Evolutionary conservation across 92 coral and sea anemone species (phyloP).

Genomic region (Actinernus sp.): DNA sequence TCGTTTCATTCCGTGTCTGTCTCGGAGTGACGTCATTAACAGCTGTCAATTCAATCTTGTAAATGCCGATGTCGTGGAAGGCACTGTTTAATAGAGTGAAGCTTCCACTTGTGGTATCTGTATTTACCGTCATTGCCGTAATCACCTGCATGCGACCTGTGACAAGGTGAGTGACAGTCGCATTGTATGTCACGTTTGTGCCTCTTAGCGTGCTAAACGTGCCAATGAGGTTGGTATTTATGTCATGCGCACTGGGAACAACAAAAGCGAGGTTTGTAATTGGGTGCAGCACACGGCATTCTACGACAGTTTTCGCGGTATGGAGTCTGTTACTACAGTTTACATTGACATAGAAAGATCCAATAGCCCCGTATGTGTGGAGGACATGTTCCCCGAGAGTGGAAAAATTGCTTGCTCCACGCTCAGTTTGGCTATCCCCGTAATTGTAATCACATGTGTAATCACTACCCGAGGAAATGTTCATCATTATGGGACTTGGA

Average conservation of each 20-base stretch:
- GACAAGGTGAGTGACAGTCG: conserved; percentile 39
- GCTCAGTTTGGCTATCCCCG: conserved; percentile 52
- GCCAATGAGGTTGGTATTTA: conserved; percentile 29
- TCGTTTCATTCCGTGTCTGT: conserved; percentile 9
- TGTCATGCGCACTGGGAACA: conserved; percentile 55
- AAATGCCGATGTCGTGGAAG: conserved; percentile 51
- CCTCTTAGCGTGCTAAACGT: conserved; percentile 45
- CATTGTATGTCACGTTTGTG: conserved; percentile 62
- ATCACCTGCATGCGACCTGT: not conserved
- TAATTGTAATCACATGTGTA: conserved; percentile 83
- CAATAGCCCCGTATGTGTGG: conserved; percentile 43
- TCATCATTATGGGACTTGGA: conserved; percentile 60
- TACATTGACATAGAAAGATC: conserved; percentile 38
- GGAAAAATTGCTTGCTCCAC: conserved; percentile 35
- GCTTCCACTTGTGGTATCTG: conserved; percentile 31
- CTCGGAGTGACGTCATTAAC: conserved; percentile 64
- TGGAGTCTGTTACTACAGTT: conserved; percentile 83
- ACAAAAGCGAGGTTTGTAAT: conserved; percentile 35
- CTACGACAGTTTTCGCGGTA: conserved; percentile 20
- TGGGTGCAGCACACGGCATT: conserved; percentile 65
- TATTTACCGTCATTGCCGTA: conserved; percentile 4
- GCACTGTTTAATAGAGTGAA: not conserved
- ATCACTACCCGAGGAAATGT: conserved; percentile 71
- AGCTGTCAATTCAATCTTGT: conserved; percentile 40
- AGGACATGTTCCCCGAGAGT: conserved; percentile 45